These are phyloP conservation scores for Prochilodus magdalenae DNA, from an alignment of 2,113 vertebrate species.

Conservation along the genomic window DNA sequence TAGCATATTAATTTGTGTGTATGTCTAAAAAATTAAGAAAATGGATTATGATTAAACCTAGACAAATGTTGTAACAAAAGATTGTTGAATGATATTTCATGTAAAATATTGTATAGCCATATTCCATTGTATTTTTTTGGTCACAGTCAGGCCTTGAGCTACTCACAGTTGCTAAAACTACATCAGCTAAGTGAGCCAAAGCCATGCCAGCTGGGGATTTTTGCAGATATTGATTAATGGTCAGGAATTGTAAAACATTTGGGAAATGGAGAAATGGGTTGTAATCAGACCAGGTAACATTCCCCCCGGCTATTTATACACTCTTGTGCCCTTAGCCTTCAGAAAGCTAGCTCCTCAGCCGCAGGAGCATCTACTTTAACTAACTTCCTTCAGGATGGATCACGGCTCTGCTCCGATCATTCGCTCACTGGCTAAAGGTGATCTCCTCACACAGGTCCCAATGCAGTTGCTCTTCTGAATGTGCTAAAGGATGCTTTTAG, in stretches of 20 bases:
- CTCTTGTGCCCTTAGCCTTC: constrained; percentile 70
- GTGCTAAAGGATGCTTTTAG: neutral
- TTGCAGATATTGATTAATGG: constrained; percentile 80
- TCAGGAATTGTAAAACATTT: constrained; percentile 76
- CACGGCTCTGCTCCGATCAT: constrained; percentile 21
- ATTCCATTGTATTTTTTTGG: constrained; percentile 10
- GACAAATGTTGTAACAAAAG: neutral
- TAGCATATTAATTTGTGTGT: neutral
- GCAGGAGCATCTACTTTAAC: constrained; percentile 32
- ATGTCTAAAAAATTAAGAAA: neutral
- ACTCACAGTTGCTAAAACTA: constrained; percentile 37
- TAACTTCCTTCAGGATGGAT: constrained; percentile 28
- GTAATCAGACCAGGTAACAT: constrained; percentile 70
- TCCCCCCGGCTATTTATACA: constrained; percentile 78
- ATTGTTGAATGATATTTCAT: constrained; percentile 16
- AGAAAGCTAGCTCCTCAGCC: constrained; percentile 63
- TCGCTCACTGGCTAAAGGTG: constrained; percentile 44
- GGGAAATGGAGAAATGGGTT: constrained; percentile 74
- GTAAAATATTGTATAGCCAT: constrained; percentile 23
- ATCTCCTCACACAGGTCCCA: constrained; percentile 45
- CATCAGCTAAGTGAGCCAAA: constrained; percentile 48
- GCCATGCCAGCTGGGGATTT: constrained; percentile 68
- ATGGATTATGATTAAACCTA: neutral
- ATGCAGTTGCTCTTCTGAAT: constrained; percentile 12
- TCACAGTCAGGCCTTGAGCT: constrained; percentile 40